Evolutionary conservation across 2,113 vertebrate genomes (phyloP).

Genomic region (Bujurquina vittata): DNA sequence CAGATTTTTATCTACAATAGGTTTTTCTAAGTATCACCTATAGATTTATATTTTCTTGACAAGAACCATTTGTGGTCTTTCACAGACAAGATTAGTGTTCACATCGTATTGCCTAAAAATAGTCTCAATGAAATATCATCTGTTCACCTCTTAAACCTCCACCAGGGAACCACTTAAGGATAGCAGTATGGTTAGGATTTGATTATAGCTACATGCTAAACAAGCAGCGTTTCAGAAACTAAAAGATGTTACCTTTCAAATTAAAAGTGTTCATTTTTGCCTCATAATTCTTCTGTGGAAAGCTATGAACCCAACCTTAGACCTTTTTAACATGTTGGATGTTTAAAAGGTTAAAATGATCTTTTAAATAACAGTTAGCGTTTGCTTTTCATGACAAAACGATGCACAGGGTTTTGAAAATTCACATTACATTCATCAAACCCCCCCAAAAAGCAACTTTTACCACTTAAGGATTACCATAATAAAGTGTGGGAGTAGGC

Average conservation of each 20-base stretch:
- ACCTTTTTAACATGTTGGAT: neutral
- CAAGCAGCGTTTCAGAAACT: neutral
- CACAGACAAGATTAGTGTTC: too few relatives aligned
- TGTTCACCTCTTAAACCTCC: too few relatives aligned
- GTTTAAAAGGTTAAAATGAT: neutral
- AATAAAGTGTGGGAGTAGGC: neutral
- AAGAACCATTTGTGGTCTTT: too few relatives aligned
- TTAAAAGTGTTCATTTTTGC: neutral
- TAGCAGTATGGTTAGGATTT: neutral
- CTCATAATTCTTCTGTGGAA: neutral
- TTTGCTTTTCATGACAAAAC: neutral
- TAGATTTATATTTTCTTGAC: too few relatives aligned
- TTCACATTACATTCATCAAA: neutral
- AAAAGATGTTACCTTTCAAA: neutral
- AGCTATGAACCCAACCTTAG: neutral
- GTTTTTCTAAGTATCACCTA: too few relatives aligned
- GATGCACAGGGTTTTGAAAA: neutral
- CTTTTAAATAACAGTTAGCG: neutral
- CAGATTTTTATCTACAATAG: too few relatives aligned
- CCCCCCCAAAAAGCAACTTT: neutral
- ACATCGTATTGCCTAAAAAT: too few relatives aligned
- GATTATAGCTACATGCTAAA: neutral
- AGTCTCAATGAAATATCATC: too few relatives aligned
- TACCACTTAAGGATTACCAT: too few relatives aligned
- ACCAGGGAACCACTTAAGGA: too few relatives aligned